Evolutionary conservation across 2,113 vertebrate genomes (phyloP).

Genomic region (cattle (Bos taurus)): ARS-UCD2.0 NC_037328.1:93443501-93444000

Average conservation of each 20-base stretch:
- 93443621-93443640: neutral
- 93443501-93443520: constrained; percentile 11
- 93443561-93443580: neutral
- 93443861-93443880: constrained; percentile 5
- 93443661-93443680: neutral
- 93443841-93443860: constrained; percentile 47
- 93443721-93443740: neutral
- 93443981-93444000: neutral
- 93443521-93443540: neutral
- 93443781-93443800: constrained; percentile 47
- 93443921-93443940: neutral
- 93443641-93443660: neutral
- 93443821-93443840: constrained; percentile 33
- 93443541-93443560: neutral
- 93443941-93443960: neutral
- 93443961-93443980: neutral
- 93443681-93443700: neutral
- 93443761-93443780: constrained; percentile 16
- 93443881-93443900: constrained; percentile 1
- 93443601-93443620: neutral
- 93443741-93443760: constrained; percentile 13
- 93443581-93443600: neutral
- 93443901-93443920: constrained; percentile 3
- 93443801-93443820: constrained; percentile 9
- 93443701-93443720: neutral